These are phyloP conservation scores for Drosophila dunni DNA, from an alignment of 1,140 invertebrate species.

Conservation along the genomic window DNA sequence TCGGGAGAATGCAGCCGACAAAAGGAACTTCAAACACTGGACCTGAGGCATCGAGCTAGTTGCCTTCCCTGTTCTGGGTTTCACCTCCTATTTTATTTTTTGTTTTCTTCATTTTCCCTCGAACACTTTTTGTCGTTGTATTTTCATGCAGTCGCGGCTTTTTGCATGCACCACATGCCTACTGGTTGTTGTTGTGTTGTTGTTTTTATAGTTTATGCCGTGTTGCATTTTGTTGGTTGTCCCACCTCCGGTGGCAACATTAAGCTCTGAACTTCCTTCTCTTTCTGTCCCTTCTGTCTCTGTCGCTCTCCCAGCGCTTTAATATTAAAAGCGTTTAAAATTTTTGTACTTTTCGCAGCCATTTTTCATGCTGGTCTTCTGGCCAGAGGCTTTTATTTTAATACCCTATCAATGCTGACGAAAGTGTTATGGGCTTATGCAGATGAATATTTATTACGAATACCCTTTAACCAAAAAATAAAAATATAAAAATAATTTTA, in stretches of 20 bases:
- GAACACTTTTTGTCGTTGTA: conserved; percentile 35
- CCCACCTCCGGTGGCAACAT: conserved; percentile 21
- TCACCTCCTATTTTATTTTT: not conserved
- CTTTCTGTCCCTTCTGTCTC: conserved; percentile 3
- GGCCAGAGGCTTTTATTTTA: conserved; percentile 16
- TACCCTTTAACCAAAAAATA: not conserved
- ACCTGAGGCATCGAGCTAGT: conserved; percentile 13
- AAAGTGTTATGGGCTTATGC: not conserved
- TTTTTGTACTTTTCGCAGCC: conserved; percentile 69
- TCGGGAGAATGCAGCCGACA: conserved; percentile 6
- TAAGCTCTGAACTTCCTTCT: not conserved
- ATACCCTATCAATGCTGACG: conserved; percentile 15
- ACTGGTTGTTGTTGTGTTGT: conserved; percentile 20
- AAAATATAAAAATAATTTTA: too few relatives aligned
- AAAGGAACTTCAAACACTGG: conserved; percentile 13
- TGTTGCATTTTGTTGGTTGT: conserved; percentile 69
- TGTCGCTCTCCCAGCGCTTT: conserved; percentile 55
- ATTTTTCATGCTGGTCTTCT: conserved; percentile 56
- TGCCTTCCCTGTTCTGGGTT: conserved; percentile 5
- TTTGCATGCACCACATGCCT: conserved; percentile 65
- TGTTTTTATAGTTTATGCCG: conserved; percentile 44
- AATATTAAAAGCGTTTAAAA: conserved; percentile 82
- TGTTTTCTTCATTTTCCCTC: not conserved
- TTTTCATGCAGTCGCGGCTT: conserved; percentile 57
- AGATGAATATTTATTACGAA: not conserved